Base-by-base conservation (phyloP, 1,140 invertebrate species). In the Pomacea maculata region DNA sequence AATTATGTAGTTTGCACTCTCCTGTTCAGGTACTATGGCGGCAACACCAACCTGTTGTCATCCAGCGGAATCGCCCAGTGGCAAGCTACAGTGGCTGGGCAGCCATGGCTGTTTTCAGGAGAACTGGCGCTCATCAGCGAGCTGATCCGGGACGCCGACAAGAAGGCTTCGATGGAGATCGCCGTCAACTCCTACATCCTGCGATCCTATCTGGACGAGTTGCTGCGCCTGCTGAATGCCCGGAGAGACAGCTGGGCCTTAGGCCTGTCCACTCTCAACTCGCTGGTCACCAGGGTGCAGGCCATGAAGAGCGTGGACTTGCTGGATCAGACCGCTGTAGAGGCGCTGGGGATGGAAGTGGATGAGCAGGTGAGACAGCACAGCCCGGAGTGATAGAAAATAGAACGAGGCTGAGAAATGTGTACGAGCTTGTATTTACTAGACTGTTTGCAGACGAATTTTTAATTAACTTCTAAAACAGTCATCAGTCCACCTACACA, bases 81-180 rank as follows among this genome's bases (percentile, higher is more conserved):
- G 81, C 71, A 78, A 55, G 70, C 81, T 8, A 82, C 81, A 21
- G 76, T 82, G 34, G 14, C 52, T 19, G n/a, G 55, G 52, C 57
- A 82, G 52, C 81, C 81, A 2, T 82, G 81, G 81, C 76, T 79
- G 1, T 82, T 82, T 63, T 82, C 81, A 52, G 81, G 81, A 25
- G 29, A 67, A 55, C 70, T 82, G 19, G 25, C 21, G 21, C 76
- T 76, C 55, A 74, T 82, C 76, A 78, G 76, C 34, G 76, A 68
- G 3, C 65, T 82, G 21, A 67, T 82, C 55, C 14, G 67, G 55
- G 76, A 82, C 55, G 77, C 65, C 55, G 55, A 54, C 6, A 82
- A 82, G 70, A 71, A 65, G n/a, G 25, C 61, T 14, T 82, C 76
- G 0, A 78, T 82, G 76, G 81, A 79, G 45, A 6, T 21, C 12